phyloP scores from a whole-genome alignment of 2,888 invertebrate species.

The Bombylius discolor region DNA sequence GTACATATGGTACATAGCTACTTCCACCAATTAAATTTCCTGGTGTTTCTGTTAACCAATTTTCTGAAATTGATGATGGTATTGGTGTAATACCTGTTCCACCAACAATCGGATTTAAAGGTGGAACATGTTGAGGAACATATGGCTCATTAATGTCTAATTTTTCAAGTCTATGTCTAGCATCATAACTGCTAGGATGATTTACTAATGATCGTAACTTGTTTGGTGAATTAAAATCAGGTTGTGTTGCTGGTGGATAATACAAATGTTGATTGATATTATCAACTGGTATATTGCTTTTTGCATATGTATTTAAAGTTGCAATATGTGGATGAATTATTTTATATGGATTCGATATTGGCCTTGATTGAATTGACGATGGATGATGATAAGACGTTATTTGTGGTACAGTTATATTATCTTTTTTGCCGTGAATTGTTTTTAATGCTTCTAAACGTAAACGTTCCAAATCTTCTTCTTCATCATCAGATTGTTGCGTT shows the following conservation, averaged over 20 bases:
- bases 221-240: not conserved
- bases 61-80: not conserved
- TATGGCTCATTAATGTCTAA: conserved; percentile 14
- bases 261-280: not conserved
- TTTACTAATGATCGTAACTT: not conserved
- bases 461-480: conserved; percentile 17
- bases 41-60: conserved; percentile 1
- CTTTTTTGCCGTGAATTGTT: conserved; percentile 14
- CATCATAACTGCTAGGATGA: not conserved
- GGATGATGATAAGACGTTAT: not conserved
- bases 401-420: not conserved
- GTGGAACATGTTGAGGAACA: conserved; percentile 12
- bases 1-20: conserved; percentile 7
- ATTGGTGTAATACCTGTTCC: too few relatives aligned
- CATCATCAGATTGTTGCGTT: conserved; percentile 10
- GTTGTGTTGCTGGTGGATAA: not conserved
- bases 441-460: conserved; percentile 16
- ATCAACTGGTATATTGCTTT: not conserved
- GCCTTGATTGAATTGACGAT: too few relatives aligned
- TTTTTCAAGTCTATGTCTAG: conserved; percentile 5
- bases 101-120: not conserved
- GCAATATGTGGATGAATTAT: not conserved
- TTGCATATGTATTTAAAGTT: not conserved
- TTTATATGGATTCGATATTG: not conserved
- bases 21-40: not conserved